phyloP scores from a whole-genome alignment of 2,888 invertebrate species.

The Elysia crispata region DNA sequence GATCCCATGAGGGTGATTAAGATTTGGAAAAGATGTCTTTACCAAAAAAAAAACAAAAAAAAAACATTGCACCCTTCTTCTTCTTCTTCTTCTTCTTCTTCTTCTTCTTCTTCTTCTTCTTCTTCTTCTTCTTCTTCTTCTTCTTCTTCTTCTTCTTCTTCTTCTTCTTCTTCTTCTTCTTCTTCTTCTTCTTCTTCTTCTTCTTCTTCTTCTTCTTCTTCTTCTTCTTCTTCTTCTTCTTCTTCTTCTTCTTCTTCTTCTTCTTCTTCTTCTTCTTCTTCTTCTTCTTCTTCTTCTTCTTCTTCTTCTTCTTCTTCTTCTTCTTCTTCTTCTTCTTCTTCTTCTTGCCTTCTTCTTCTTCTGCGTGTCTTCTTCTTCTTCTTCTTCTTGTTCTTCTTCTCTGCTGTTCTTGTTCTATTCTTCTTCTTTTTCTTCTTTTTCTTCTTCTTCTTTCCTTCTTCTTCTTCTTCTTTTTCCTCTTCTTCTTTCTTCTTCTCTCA shows the following conservation, averaged over 20 bases:
- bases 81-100: slow-evolving; percentile 5
- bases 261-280: background rate
- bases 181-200: background rate
- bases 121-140: slow-evolving; percentile 12
- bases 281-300: slow-evolving; percentile 21
- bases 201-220: slow-evolving; percentile 16
- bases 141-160: slow-evolving; percentile 18
- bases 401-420: background rate
- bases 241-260: background rate
- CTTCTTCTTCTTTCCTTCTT: slow-evolving; percentile 17
- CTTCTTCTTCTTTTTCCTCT: too few species aligned
- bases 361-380: too few species aligned
- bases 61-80: background rate
- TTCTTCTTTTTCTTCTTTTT: slow-evolving; percentile 11
- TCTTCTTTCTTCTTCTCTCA: too few species aligned
- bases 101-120: slow-evolving; percentile 16
- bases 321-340: background rate
- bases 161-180: slow-evolving; percentile 9
- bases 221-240: background rate
- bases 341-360: background rate
- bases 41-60: slow-evolving; percentile 6
- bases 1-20: background rate
- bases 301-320: background rate
- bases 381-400: background rate
- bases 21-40: background rate